Evolutionary conservation across 2,888 invertebrate species (phyloP).

Genomic region (Habrosyne pyritoides): DNA sequence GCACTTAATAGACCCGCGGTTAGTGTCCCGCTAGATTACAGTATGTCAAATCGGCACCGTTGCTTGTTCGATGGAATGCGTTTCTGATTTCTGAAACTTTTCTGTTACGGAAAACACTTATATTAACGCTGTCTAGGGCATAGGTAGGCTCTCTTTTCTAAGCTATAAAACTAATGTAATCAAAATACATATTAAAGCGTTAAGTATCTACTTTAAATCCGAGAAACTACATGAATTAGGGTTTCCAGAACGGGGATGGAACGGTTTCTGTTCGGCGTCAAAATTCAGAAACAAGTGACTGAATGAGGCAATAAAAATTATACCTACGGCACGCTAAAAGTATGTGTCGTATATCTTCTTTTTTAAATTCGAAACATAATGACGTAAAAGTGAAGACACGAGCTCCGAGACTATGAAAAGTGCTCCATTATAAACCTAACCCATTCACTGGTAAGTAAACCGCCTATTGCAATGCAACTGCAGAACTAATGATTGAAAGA

Average conservation of each 20-base stretch:
- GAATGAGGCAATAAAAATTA: too few species aligned
- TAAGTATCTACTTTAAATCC: too few species aligned
- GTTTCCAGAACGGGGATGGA: too few species aligned
- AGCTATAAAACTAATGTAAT: too few species aligned
- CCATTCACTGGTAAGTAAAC: constrained; percentile 4
- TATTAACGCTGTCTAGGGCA: too few species aligned
- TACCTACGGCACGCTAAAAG: not conserved
- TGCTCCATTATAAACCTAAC: constrained; percentile 1
- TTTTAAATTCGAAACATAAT: not conserved
- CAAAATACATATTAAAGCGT: too few species aligned
- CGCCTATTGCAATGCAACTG: constrained; percentile 4
- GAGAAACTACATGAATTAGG: too few species aligned
- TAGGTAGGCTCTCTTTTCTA: too few species aligned
- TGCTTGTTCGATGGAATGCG: not conserved
- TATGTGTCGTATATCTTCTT: not conserved
- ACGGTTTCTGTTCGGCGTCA: too few species aligned
- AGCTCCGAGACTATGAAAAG: constrained; percentile 5
- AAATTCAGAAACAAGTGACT: too few species aligned
- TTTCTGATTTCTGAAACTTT: not conserved
- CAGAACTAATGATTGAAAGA: constrained; percentile 2
- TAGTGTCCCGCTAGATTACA: constrained; percentile 18
- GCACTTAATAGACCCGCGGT: constrained; percentile 18
- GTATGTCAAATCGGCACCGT: not conserved
- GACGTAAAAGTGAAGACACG: not conserved
- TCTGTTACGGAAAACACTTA: not conserved